Base-by-base conservation (phyloP, 1,140 invertebrate species). In the Neotoxoptera formosana region DNA sequence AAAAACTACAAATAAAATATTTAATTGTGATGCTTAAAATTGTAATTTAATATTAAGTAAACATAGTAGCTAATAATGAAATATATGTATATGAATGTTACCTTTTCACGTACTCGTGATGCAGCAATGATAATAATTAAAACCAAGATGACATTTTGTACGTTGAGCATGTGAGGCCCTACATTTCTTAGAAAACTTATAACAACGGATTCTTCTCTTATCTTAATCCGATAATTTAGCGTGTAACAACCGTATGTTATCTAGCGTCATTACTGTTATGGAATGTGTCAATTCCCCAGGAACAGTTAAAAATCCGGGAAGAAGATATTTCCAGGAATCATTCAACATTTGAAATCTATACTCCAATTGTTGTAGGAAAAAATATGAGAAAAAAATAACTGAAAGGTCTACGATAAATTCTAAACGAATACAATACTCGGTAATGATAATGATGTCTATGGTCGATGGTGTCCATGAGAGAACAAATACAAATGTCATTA, bases 401-500 rank as follows among this genome's bases (percentile, higher is more conserved):
- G 76, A 11, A 20, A 81, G 0, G 21, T 56, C 53, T 6, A 36
- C 14, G 17, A 34, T 7, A 17, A 34, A 34, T 36, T 34, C n/a
- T 56, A 56, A 8, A 7, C 23, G 53, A 56, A 56, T 56, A 25
- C 36, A 81, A 17, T 34, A 81, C 6, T 36, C 0, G 9, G 0
- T 23, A 7, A 56, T 56, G 25, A 7, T 8, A 56, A 0, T 21
- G 14, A 34, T 20, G 34, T 81, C 20, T 1, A 17, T 20, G 7
- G 17, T 20, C 34, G 36, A 36, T 1, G n/a, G n/a, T 34, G 76
- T 17, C 34, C 17, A 81, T 20, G 21, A 56, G 53, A 21, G 7
- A 0, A 21, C 0, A 34, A 34, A 2, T 6, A 14, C 2, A 17
- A 17, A 17, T 17, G 34, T 4, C 9, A 17, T 17, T 17, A 14